Percentiles rank a stretch among this genome's conserved stretches.
Conservation (phyloP, 1,140 invertebrate genomes). For the Anthonomus grandis region DNA sequence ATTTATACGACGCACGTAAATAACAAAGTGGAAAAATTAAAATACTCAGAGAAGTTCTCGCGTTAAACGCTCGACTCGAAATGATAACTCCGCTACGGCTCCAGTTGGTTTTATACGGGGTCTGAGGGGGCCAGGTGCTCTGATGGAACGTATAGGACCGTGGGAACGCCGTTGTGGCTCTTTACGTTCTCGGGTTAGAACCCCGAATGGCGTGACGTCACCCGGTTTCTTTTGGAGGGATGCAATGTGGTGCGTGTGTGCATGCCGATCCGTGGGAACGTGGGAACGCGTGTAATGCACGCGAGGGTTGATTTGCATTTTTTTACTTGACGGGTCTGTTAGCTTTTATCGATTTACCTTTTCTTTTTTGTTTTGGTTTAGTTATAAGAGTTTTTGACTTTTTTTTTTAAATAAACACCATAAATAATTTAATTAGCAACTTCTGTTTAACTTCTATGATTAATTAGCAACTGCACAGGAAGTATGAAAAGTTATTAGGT, state of each 20-base stretch:
- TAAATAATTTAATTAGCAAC: too few species aligned
- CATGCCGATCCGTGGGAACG: too few species aligned
- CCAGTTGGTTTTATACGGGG: constrained; percentile 26
- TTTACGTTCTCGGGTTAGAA: constrained; percentile 4
- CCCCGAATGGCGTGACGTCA: constrained; percentile 16
- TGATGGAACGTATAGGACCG: constrained; percentile 21
- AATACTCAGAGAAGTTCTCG: constrained; percentile 16
- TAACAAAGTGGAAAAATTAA: constrained; percentile 5
- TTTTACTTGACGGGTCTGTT: too few species aligned
- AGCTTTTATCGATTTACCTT: too few species aligned
- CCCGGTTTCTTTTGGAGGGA: constrained; percentile 16
- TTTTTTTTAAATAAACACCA: too few species aligned
- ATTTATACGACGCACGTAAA: constrained; percentile 13
- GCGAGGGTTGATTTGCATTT: constrained; percentile 20
- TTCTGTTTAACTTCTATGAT: too few species aligned
- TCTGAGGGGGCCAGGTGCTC: constrained; percentile 28
- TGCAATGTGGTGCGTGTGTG: constrained; percentile 25
- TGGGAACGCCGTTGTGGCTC: constrained; percentile 22
- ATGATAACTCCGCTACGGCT: constrained; percentile 19
- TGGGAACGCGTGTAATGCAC: constrained; percentile 28
- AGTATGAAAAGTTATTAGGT: too few species aligned
- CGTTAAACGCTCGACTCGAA: constrained; percentile 22
- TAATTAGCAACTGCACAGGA: too few species aligned
- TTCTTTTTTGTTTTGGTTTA: too few species aligned
- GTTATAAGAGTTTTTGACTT: too few species aligned